Evolutionary conservation across 2,113 vertebrate species (phyloP).

Genomic region (Mesoclemmys tuberculata): DNA sequence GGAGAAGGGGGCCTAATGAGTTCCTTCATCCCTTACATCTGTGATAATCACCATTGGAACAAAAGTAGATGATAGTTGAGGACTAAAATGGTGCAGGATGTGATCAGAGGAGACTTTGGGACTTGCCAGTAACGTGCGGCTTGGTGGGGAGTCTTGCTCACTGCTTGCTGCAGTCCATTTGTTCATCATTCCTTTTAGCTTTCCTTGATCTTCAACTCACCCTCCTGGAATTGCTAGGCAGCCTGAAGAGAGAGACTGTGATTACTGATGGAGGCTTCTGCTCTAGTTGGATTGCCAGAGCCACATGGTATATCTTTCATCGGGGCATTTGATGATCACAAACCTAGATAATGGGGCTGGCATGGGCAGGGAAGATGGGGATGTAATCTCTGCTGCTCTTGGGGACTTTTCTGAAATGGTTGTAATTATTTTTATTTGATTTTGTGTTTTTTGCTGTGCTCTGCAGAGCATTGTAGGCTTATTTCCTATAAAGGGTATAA

Average conservation of each 20-base stretch:
- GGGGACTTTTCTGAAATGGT: not conserved
- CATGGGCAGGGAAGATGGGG: not conserved
- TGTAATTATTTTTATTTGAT: not conserved
- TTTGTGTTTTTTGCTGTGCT: not conserved
- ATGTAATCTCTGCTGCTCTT: not conserved
- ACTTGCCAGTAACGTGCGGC: not conserved
- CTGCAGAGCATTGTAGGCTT: accelerated
- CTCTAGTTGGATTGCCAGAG: not conserved
- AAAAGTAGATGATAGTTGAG: not conserved
- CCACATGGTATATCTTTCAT: not conserved
- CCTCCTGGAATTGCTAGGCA: not conserved
- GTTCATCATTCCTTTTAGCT: not conserved
- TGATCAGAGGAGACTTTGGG: not conserved
- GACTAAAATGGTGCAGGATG: not conserved
- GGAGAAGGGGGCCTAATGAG: not conserved
- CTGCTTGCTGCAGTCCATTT: not conserved
- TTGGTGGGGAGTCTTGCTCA: not conserved
- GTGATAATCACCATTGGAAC: not conserved
- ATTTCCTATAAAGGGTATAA: not conserved
- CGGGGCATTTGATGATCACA: not conserved
- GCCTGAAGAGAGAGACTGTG: not conserved
- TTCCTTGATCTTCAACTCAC: not conserved
- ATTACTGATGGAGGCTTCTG: not conserved
- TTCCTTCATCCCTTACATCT: not conserved
- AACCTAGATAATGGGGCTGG: not conserved